Base-by-base conservation (phyloP, 2,888 invertebrate genomes). In the Yponomeuta malinellus region DNA sequence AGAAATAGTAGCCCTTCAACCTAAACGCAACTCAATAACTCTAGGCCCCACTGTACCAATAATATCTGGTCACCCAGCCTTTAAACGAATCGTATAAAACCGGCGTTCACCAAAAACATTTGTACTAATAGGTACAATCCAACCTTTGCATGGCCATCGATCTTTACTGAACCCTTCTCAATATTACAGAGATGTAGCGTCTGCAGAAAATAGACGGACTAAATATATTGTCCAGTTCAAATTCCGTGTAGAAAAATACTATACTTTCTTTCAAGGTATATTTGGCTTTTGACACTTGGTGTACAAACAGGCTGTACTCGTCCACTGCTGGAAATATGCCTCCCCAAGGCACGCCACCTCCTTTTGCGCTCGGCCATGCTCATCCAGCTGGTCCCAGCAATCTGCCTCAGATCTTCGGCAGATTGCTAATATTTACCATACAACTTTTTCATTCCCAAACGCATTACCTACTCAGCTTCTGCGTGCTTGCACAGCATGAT, bases 81-180 rank as follows among this genome's bases (percentile, higher is more conserved):
- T 5, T 2, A 15, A 12, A 2, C 15, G 12, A 59, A 12, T 15
- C 15, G 12, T 59, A 15, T 4, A 5, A 59, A 15, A 59, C 52
- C 15, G 15, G 15, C 2, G 15, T 3, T 15, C 52, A 15, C 52
- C 52, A 59, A 15, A 15, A 15, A 59, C 15, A 59, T 15, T 59
- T 3, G 15, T 2, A 5, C 15, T 15, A 12, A 59, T 15, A 59
- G 52, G 52, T 59, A 59, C 3, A 59, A 59, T 59, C 52, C 52
- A 59, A 59, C 52, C 52, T 59, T 59, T 59, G 52, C 52, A 59
- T 59, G 52, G 15, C 52, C 52, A 59, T 59, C 15, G 52, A 59
- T 59, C 52, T 59, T 59, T 59, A 59, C 52, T 59, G 52, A 59
- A 59, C 52, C 52, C 52, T 59, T 15, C 52, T 59, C 52, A 59